phyloP scores from a whole-genome alignment of 2,888 invertebrate genomes.

The Brachypalpus laphriformis region DNA sequence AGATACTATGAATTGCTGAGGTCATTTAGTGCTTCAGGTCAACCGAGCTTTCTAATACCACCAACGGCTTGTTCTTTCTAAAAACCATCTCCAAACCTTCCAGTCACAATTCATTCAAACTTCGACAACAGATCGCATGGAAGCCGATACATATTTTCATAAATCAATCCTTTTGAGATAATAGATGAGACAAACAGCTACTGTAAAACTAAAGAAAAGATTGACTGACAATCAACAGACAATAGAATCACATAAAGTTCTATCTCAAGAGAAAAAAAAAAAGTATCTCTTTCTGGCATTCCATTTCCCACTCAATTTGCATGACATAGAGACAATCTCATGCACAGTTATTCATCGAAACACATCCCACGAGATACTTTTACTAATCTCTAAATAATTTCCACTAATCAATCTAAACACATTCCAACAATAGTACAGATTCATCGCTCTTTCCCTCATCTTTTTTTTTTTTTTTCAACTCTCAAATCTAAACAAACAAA shows the following conservation, averaged over 20 bases:
- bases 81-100: neutral
- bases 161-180: neutral
- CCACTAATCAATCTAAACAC: conserved; percentile 67
- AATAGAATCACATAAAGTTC: neutral
- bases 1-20: too few relatives aligned
- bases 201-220: neutral
- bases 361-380: conserved; percentile 60
- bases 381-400: conserved; percentile 60
- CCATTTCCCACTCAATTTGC: conserved; percentile 18
- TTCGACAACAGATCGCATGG: neutral
- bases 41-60: neutral
- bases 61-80: neutral
- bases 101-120: neutral
- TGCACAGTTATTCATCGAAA: conserved; percentile 60
- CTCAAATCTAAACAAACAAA: conserved; percentile 30
- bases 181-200: neutral
- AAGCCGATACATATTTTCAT: neutral
- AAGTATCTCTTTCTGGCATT: neutral
- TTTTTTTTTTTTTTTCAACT: neutral
- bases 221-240: neutral
- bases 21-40: too few relatives aligned
- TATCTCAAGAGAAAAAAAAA: neutral
- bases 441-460: conserved; percentile 1
- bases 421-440: conserved; percentile 47
- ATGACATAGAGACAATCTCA: conserved; percentile 27